A percentile compares a stretch with the other conserved stretches of the same genome.
These are phyloP conservation scores for Arbacia lixula DNA, from an alignment of 53 echinoderm and acorn worm genomes.

Conservation along the genomic window DNA sequence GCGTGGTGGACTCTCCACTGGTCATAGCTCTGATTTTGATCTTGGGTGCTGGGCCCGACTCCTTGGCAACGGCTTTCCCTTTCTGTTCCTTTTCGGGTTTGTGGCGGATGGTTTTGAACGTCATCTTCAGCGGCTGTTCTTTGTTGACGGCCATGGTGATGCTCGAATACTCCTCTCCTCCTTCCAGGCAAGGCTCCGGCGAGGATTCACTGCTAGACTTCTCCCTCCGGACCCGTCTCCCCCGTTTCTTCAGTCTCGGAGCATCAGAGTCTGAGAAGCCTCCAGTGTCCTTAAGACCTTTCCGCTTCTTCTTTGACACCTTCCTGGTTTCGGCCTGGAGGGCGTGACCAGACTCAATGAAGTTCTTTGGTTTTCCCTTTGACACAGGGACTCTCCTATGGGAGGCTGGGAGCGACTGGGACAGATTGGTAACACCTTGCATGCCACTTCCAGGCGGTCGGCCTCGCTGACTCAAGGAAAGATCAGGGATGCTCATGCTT, in stretches of 20 bases:
- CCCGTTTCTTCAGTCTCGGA: constrained; percentile 68
- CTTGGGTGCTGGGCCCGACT: constrained; percentile 59
- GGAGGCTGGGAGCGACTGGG: constrained; percentile 31
- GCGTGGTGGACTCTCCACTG: constrained; percentile 54
- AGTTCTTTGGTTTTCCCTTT: constrained; percentile 95
- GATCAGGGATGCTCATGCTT: constrained; percentile 54
- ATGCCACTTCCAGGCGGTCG: neutral
- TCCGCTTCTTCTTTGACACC: constrained; percentile 70
- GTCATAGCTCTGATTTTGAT: constrained; percentile 78
- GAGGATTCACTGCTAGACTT: constrained; percentile 80
- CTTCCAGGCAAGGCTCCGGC: constrained; percentile 73
- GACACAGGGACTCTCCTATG: constrained; percentile 48
- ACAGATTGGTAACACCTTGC: constrained; percentile 45
- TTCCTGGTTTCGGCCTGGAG: constrained; percentile 59
- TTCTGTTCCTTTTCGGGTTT: constrained; percentile 69
- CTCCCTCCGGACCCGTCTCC: constrained; percentile 50
- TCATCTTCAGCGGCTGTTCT: constrained; percentile 86
- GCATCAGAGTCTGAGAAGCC: constrained; percentile 66
- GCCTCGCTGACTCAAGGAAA: neutral
- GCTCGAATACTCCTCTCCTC: constrained; percentile 71
- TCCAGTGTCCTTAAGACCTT: constrained; percentile 59
- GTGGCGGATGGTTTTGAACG: constrained; percentile 68
- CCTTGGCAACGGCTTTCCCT: constrained; percentile 68
- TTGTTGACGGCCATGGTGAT: constrained; percentile 65
- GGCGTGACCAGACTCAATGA: constrained; percentile 69